phyloP scores from a whole-genome alignment of 2,888 invertebrate species.

The Apamea epomidion region DNA sequence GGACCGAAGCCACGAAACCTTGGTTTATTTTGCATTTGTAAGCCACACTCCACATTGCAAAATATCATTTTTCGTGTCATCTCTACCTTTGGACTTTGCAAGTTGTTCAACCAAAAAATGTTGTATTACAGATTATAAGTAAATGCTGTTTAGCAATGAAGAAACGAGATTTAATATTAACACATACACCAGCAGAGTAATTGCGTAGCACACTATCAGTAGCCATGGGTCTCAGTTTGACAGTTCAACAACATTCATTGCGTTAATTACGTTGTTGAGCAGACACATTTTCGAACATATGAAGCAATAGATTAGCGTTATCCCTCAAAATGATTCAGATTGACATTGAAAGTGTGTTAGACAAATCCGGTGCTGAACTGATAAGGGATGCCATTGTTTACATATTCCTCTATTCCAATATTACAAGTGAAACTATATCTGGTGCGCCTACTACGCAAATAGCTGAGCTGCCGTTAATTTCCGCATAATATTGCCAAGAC shows the following conservation, averaged over 20 bases:
- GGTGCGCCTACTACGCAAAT: background rate
- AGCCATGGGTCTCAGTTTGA: background rate
- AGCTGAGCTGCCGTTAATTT: background rate
- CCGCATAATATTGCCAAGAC: constrained; percentile 19
- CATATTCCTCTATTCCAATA: background rate
- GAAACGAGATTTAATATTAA: background rate
- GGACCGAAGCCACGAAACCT: constrained; percentile 35
- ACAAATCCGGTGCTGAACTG: too few species aligned
- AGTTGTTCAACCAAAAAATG: background rate
- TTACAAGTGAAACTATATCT: constrained; percentile 3
- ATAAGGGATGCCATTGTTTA: constrained; percentile 1
- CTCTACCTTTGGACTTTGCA: constrained; percentile 4
- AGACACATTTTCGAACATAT: background rate
- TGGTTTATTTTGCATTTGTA: constrained; percentile 5
- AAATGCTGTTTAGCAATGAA: background rate
- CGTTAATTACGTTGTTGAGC: background rate
- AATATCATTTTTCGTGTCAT: background rate
- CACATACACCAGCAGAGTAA: background rate
- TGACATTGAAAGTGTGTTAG: too few species aligned
- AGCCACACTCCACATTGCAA: constrained; percentile 1
- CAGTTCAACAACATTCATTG: background rate
- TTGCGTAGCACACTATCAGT: background rate
- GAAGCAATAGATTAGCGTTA: background rate
- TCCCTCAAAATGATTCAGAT: too few species aligned
- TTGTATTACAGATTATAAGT: background rate